phyloP scores from a whole-genome alignment of 2,113 vertebrate species.

The Bothrops jararaca region DNA sequence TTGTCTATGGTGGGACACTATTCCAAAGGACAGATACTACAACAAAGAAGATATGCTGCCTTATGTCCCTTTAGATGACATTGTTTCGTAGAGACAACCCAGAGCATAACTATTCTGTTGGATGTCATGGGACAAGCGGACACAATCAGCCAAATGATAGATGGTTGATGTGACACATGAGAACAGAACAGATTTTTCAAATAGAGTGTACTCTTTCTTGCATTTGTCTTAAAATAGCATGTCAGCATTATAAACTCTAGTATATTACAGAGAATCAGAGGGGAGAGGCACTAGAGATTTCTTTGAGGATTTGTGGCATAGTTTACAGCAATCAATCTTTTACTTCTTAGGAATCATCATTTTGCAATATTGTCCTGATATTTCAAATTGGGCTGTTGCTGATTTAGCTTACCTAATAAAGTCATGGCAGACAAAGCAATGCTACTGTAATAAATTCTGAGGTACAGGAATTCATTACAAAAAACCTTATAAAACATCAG shows the following conservation, averaged over 20 bases:
- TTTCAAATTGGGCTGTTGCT: neutral
- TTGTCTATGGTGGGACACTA: neutral
- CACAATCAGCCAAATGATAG: neutral
- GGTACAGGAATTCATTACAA: neutral
- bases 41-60: neutral
- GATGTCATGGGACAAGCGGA: neutral
- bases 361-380: neutral
- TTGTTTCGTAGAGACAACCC: neutral
- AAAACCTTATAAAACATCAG: neutral
- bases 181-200: neutral
- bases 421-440: neutral
- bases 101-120: neutral
- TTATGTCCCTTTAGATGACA: neutral
- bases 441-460: neutral
- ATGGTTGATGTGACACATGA: neutral
- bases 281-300: neutral
- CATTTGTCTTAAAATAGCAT: neutral
- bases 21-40: neutral
- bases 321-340: neutral
- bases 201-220: neutral
- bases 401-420: neutral
- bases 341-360: neutral
- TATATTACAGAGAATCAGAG: neutral
- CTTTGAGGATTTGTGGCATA: neutral
- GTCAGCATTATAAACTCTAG: neutral